A percentile compares a stretch with the other conserved stretches of the same genome.
phyloP scores from a whole-genome alignment of 2,888 invertebrate genomes.

The Leptothorax acervorum region DNA sequence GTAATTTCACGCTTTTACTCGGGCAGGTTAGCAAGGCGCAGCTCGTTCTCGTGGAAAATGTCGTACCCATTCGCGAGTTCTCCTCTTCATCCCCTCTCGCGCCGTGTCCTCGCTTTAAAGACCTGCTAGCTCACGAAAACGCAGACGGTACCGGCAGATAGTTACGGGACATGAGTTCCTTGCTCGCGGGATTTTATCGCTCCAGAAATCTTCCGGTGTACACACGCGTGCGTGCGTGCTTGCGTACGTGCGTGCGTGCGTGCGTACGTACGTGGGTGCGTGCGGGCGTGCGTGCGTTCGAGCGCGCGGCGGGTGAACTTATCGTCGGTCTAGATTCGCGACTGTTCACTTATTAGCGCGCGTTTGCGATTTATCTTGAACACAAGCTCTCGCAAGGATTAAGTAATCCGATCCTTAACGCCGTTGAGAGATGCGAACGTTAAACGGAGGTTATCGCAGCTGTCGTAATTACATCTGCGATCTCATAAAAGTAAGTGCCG shows the following conservation, averaged over 20 bases:
- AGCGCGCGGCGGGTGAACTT: conserved; percentile 43
- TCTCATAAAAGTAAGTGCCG: background rate
- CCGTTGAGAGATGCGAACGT: conserved; percentile 24
- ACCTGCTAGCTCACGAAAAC: conserved; percentile 74
- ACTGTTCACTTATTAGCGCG: conserved; percentile 65
- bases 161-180: conserved; percentile 82
- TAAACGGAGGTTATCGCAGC: conserved; percentile 32
- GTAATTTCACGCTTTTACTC: conserved; percentile 83
- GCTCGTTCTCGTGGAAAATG: conserved; percentile 80
- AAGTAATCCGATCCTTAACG: conserved; percentile 38
- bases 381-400: conserved; percentile 30
- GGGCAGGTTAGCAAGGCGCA: conserved; percentile 75
- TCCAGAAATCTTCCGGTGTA: conserved; percentile 72
- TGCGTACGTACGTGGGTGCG: conserved; percentile 16
- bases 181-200: conserved; percentile 77
- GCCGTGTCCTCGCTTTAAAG: conserved; percentile 59
- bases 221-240: conserved; percentile 55
- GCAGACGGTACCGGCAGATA: conserved; percentile 78
- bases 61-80: conserved; percentile 70
- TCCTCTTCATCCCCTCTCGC: conserved; percentile 55
- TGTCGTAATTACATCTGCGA: conserved; percentile 31
- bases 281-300: background rate
- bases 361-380: conserved; percentile 44
- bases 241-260: conserved; percentile 36
- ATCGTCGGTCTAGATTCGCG: conserved; percentile 64